Conservation (phyloP, 2,797 vertebrate genomes). For the Pristis pectinata region DNA sequence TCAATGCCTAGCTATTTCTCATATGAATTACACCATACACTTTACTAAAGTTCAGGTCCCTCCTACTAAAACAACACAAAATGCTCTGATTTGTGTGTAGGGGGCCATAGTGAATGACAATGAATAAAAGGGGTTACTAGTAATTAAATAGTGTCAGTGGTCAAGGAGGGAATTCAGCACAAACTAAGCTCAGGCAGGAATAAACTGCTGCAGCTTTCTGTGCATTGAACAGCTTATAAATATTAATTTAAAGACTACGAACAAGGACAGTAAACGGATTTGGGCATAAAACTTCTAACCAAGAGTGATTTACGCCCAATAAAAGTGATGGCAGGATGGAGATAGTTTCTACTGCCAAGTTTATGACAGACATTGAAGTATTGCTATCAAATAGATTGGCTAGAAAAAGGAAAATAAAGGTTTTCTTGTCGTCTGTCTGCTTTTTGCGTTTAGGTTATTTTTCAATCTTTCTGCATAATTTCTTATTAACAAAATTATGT, state of each 20-base stretch:
- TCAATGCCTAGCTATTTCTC: slow-evolving; percentile 26
- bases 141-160: slow-evolving; percentile 63
- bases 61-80: slow-evolving; percentile 45
- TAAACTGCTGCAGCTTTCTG: slow-evolving; percentile 61
- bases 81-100: slow-evolving; percentile 55
- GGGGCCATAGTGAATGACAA: slow-evolving; percentile 41
- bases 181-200: slow-evolving; percentile 56
- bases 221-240: slow-evolving; percentile 65
- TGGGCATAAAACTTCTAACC: slow-evolving; percentile 67
- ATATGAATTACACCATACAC: slow-evolving; percentile 35
- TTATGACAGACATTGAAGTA: slow-evolving; percentile 64
- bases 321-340: slow-evolving; percentile 57
- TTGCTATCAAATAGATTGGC: slow-evolving; percentile 41
- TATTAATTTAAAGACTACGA: slow-evolving; percentile 75
- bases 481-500: background rate
- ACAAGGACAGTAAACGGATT: slow-evolving; percentile 72
- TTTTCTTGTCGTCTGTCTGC: slow-evolving; percentile 11
- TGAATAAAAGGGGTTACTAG: slow-evolving; percentile 51
- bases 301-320: slow-evolving; percentile 66
- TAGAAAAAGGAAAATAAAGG: slow-evolving; percentile 34
- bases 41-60: slow-evolving; percentile 38
- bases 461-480: slow-evolving; percentile 3
- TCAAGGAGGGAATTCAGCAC: slow-evolving; percentile 54
- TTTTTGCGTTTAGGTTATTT: slow-evolving; percentile 8
- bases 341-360: slow-evolving; percentile 61